A percentile compares a stretch with the other conserved stretches of the same genome.
Evolutionary conservation across 2,888 invertebrate genomes (phyloP).

Genomic region (Euphydryas editha): DNA sequence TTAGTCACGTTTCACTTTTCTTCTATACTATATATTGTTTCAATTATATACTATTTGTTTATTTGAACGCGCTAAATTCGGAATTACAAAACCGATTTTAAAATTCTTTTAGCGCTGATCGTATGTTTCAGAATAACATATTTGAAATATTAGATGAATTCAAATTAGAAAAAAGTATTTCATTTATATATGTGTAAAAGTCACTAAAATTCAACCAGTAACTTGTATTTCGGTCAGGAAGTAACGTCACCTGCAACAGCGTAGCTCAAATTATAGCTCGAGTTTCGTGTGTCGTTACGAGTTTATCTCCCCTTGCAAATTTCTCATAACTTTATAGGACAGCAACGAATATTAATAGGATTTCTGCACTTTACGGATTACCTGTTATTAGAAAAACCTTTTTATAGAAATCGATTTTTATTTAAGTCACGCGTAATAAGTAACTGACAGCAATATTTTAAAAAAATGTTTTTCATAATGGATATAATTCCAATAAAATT

Average conservation of each 20-base stretch:
- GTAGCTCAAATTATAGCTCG: conserved; percentile 34
- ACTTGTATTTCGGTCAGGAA: conserved; percentile 32
- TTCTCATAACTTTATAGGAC: conserved; percentile 32
- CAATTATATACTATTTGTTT: too few relatives aligned
- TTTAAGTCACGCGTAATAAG: too few relatives aligned
- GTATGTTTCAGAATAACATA: too few relatives aligned
- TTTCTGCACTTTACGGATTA: conserved; percentile 21
- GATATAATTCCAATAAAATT: too few relatives aligned
- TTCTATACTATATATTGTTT: too few relatives aligned
- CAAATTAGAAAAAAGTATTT: not conserved
- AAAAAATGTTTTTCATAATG: not conserved
- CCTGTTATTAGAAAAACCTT: too few relatives aligned
- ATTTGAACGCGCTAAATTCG: too few relatives aligned
- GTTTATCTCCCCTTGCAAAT: conserved; percentile 26
- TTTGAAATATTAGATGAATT: too few relatives aligned
- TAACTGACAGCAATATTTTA: too few relatives aligned
- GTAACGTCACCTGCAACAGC: conserved; percentile 26
- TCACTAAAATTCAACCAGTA: conserved; percentile 30
- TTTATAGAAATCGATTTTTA: not conserved
- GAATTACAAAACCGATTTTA: too few relatives aligned
- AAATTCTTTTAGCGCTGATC: too few relatives aligned
- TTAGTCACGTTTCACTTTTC: too few relatives aligned
- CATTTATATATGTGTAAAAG: conserved; percentile 31
- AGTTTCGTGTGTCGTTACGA: conserved; percentile 30
- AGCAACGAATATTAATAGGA: conserved; percentile 28